Percentiles rank a stretch among this genome's conserved stretches.
These are phyloP conservation scores for Carlito syrichta DNA, from an alignment of 2,113 vertebrate species.

Conservation along the genomic window DNA sequence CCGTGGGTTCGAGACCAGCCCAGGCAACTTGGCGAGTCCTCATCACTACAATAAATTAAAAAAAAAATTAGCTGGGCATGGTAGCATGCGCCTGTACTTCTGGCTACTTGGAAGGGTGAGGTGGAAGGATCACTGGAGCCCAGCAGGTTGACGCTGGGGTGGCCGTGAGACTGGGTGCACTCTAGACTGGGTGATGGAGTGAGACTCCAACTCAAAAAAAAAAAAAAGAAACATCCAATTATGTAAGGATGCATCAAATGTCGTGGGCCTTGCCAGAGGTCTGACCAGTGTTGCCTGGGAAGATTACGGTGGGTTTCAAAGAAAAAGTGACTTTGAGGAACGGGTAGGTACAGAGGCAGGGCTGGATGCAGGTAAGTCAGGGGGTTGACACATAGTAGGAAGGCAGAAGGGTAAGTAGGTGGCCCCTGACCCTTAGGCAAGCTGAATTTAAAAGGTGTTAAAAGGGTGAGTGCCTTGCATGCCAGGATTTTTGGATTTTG, in stretches of 20 bases:
- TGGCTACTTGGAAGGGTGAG: too few relatives aligned
- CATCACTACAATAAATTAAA: too few relatives aligned
- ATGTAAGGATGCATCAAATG: background rate
- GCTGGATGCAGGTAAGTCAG: fast-evolving
- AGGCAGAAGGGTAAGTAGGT: background rate
- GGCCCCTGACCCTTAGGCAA: background rate
- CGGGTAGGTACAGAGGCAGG: fast-evolving
- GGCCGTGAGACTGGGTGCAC: too few relatives aligned
- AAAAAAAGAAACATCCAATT: too few relatives aligned
- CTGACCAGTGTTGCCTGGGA: background rate
- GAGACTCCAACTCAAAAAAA: too few relatives aligned
- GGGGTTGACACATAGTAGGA: background rate
- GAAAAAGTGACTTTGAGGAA: background rate
- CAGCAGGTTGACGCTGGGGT: too few relatives aligned
- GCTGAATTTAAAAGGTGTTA: background rate
- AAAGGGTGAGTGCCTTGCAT: background rate
- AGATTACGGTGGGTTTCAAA: background rate
- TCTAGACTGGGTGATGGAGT: too few relatives aligned
- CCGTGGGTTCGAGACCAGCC: too few relatives aligned
- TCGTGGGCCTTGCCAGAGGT: background rate
- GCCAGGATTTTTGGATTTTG: background rate
- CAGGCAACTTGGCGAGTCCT: too few relatives aligned
- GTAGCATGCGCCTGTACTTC: too few relatives aligned
- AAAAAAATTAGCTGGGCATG: too few relatives aligned
- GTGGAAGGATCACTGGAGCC: too few relatives aligned